A percentile compares a stretch with the other conserved stretches of the same genome.
Conservation (phyloP, 2,888 invertebrate genomes). For the Eubasilissa splendida region DNA sequence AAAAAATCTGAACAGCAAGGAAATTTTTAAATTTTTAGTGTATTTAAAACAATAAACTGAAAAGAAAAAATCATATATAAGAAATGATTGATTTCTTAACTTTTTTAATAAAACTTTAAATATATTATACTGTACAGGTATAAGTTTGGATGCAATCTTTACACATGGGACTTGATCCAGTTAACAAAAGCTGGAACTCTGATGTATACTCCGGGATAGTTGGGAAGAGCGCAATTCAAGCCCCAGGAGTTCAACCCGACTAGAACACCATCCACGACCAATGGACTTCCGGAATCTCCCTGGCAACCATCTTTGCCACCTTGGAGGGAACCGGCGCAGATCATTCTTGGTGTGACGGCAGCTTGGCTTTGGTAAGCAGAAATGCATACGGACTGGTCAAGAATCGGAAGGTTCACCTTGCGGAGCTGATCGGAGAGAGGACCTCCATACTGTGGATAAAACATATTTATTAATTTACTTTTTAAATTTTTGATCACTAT, state of each 20-base stretch:
- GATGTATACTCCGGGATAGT: conserved; percentile 74
- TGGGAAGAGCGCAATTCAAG: conserved; percentile 70
- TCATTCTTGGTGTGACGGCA: conserved; percentile 65
- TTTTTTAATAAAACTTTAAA: no score
- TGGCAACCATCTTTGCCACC: conserved; percentile 69
- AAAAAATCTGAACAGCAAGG: no score
- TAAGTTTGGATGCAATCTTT: not conserved
- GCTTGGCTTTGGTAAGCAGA: conserved; percentile 65
- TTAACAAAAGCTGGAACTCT: conserved; percentile 66
- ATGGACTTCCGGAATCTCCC: conserved; percentile 76
- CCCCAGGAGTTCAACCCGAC: conserved; percentile 76
- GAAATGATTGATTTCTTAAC: no score
- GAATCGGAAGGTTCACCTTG: conserved; percentile 66
- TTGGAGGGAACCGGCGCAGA: conserved; percentile 66
- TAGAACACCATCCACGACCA: conserved; percentile 67
- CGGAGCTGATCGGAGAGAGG: conserved; percentile 63
- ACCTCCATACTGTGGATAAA: conserved; percentile 63
- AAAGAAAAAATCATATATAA: no score
- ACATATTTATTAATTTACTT: not conserved
- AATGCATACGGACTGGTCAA: conserved; percentile 65
- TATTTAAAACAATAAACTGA: no score
- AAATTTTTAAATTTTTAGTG: no score
- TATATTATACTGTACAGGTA: no score
- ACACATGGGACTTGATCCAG: conserved; percentile 63
- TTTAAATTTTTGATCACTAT: no score